Evolutionary conservation across 2,113 vertebrate species (phyloP).

Genomic region (Eonycteris spelaea): DNA sequence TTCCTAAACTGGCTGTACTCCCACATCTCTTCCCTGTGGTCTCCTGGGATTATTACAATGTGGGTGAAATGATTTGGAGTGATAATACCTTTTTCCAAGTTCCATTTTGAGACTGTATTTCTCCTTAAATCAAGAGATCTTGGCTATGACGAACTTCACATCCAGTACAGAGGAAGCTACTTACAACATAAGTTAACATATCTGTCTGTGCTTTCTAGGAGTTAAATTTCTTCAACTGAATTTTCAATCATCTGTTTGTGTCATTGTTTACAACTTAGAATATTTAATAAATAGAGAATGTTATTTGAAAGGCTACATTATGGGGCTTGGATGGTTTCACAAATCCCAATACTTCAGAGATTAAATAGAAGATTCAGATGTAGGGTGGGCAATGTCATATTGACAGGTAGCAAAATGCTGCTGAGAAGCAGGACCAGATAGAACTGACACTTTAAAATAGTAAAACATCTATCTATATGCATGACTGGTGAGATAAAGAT

Average conservation of each 20-base stretch:
- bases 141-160: not conserved
- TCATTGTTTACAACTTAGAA: not conserved
- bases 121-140: not conserved
- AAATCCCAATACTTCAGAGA: not conserved
- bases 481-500: not conserved
- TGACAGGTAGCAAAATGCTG: not conserved
- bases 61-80: not conserved
- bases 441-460: not conserved
- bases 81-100: not conserved
- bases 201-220: not conserved
- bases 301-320: not conserved
- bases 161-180: not conserved
- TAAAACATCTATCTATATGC: not conserved
- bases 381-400: not conserved
- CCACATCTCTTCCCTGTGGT: not conserved
- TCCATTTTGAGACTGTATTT: not conserved
- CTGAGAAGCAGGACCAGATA: not conserved
- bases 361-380: not conserved
- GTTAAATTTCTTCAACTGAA: not conserved
- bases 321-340: not conserved
- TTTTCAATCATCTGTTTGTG: not conserved
- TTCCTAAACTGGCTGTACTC: not conserved
- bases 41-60: not conserved
- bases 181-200: not conserved
- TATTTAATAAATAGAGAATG: not conserved